Percentiles rank a stretch among this genome's conserved stretches.
These are phyloP conservation scores for Meloe dianella DNA, from an alignment of 2,888 invertebrate species.

Conservation along the genomic window DNA sequence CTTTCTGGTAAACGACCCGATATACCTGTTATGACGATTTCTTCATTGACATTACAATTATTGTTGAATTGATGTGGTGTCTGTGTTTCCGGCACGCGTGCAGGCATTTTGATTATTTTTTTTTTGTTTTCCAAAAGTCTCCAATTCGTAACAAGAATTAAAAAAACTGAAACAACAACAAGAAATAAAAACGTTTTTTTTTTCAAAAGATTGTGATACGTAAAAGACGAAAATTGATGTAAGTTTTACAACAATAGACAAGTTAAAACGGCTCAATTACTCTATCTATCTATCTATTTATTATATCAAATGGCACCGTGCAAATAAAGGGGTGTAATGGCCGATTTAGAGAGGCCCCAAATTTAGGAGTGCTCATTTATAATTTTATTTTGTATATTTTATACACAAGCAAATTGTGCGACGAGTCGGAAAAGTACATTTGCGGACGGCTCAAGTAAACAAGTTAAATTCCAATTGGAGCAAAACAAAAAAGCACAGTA, in stretches of 20 bases:
- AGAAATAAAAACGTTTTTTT: too few relatives aligned
- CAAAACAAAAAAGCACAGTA: too few relatives aligned
- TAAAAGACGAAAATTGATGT: not conserved
- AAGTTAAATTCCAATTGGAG: too few relatives aligned
- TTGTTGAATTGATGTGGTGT: constrained; percentile 58
- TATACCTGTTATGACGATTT: constrained; percentile 82
- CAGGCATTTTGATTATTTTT: constrained; percentile 66
- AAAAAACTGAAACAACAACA: constrained; percentile 18
- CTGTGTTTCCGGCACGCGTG: constrained; percentile 61
- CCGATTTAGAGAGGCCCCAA: too few relatives aligned
- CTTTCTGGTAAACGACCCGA: constrained; percentile 92
- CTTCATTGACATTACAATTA: constrained; percentile 57
- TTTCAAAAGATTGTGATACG: not conserved
- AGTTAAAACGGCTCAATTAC: constrained; percentile 11
- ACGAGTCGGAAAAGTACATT: too few relatives aligned
- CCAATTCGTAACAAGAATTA: constrained; percentile 9
- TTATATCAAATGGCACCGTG: not conserved
- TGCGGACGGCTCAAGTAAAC: too few relatives aligned
- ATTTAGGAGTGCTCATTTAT: too few relatives aligned
- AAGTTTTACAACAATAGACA: constrained; percentile 22
- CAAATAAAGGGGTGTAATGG: not conserved
- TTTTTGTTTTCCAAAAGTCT: not conserved
- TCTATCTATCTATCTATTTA: not conserved
- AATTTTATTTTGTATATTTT: too few relatives aligned
- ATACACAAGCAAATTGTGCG: too few relatives aligned